Percentiles rank a stretch among this genome's conserved stretches.
Conservation (phyloP, 2,797 vertebrate genomes). For the Acestrorhynchus altus region DNA sequence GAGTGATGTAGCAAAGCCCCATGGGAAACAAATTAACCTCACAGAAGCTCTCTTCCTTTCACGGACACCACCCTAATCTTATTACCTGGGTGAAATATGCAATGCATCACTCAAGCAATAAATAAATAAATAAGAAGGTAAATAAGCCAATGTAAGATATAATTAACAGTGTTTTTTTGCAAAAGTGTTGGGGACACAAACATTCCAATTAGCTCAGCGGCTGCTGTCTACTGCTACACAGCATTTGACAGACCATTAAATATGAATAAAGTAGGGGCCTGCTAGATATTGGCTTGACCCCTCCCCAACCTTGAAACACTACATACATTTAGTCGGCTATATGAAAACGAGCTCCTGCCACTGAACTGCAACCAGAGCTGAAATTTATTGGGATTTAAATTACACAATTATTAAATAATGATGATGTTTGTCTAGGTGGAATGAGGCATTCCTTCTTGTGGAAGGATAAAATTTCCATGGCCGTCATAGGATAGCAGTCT, state of each 20-base stretch:
- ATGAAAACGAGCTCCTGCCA: constrained; percentile 1
- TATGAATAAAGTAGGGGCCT: constrained; percentile 41
- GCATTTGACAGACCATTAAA: constrained; percentile 47
- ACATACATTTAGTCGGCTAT: constrained; percentile 4
- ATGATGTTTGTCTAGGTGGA: background rate
- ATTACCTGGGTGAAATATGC: constrained; percentile 68
- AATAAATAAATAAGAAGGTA: constrained; percentile 66
- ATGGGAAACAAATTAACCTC: constrained; percentile 59
- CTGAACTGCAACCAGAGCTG: background rate
- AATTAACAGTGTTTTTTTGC: constrained; percentile 67
- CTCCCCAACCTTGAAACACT: constrained; percentile 38
- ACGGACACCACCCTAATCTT: constrained; percentile 58
- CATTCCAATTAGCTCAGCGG: constrained; percentile 42
- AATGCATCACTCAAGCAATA: constrained; percentile 56
- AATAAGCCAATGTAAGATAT: constrained; percentile 63
- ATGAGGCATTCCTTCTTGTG: background rate
- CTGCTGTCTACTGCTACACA: constrained; percentile 38
- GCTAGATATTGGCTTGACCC: constrained; percentile 6
- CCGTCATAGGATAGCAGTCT: background rate
- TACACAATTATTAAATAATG: constrained; percentile 21
- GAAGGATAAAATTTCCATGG: background rate
- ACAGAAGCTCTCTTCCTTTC: constrained; percentile 19
- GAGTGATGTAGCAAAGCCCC: constrained; percentile 5
- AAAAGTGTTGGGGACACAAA: constrained; percentile 59
- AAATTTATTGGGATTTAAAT: constrained; percentile 11